Evolutionary conservation across 2,113 vertebrate species (phyloP), one percentile per base, ranked within the genome.

Genomic region (Aspidoscelis tigris): DNA sequence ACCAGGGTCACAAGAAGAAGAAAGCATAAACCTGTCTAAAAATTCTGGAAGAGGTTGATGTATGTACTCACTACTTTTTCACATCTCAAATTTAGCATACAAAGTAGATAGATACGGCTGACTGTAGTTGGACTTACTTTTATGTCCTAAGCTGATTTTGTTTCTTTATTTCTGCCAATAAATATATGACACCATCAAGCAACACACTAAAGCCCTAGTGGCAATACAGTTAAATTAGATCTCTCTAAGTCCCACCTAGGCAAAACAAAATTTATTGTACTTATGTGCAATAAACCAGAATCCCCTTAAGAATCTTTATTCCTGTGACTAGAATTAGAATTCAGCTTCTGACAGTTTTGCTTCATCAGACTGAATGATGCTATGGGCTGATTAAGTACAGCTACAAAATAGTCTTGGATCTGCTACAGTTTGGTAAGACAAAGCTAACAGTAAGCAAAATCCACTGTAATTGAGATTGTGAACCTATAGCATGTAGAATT

Each of bases 261-360:
- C 26, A 65, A 90, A 71, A n/a, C 44, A 64, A 88, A 84, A 86
- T 9, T 21, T 0, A 64, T 1, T 78, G 44, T 8, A 69, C 2
- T 0, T 16, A 61, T 50, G 80, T 2, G 24, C 71, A 75, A 77
- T 83, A 84, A 82, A 82, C 4, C 44, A 21, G 33, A 86, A 82
- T 18, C 79, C 84, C 73, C 85, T 82, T 0, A 39, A 88, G 80
- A 85, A 41, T 2, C 82, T 53, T 73, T 77, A 33, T 43, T 84
- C 77, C 90, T 89, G 73, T 53, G 70, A 78, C 26, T 87, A 4
- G 2, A 80, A 85, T 69, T 87, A 77, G 24, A 92, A 92, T 69
- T 88, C 58, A 78, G 43, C 26, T n/a, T 41, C 68, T 24, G 39
- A 64, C 2, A 1, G 1, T 22, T 85, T 84, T 88, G 55, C 69